Evolutionary conservation across 2,888 invertebrate species (phyloP), one percentile per base, ranked within the genome.

Genomic region (Eudemis profundana): DNA sequence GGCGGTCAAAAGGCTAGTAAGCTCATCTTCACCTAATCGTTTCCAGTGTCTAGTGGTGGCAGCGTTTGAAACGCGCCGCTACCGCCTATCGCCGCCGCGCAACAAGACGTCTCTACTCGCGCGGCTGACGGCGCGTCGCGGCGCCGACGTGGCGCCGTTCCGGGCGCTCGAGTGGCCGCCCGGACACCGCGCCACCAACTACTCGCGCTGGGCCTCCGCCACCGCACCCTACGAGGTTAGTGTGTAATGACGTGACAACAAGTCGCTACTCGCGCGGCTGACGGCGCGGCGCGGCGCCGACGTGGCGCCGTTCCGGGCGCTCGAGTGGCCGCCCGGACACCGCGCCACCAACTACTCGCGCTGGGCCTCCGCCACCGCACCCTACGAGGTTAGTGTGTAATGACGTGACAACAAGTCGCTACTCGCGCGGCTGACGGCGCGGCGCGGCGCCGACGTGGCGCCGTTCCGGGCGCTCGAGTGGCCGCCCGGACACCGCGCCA

Each of bases 1-100:
- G n/a, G n/a, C n/a, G n/a, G n/a, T n/a, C n/a, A n/a, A n/a, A n/a
- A n/a, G n/a, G n/a, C n/a, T n/a, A n/a, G n/a, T n/a, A n/a, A n/a
- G n/a, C n/a, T n/a, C n/a, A n/a, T n/a, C n/a, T n/a, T n/a, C n/a
- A n/a, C n/a, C n/a, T n/a, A n/a, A n/a, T n/a, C n/a, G n/a, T 14
- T 51, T 44, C 8, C 77, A 91, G 91, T 89, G 97, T 57, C 89
- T 98, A 54, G 95, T 98, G 42, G 95, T 98, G 7, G 96, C 98
- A 14, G 98, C 98, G 15, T 98, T 98, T 84, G 98, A 98, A 85
- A 96, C 97, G 0, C 96, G 97, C 78, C 94, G 97, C 40, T 97
- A 98, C 86, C 94, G 96, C 70, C 95, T 94, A 36, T 93, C 93
- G 7, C 95, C 97, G 75, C 98, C 98, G 0, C 93, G 93, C 69